phyloP scores from a whole-genome alignment of 2,888 invertebrate species.

The Spodoptera littoralis region DNA sequence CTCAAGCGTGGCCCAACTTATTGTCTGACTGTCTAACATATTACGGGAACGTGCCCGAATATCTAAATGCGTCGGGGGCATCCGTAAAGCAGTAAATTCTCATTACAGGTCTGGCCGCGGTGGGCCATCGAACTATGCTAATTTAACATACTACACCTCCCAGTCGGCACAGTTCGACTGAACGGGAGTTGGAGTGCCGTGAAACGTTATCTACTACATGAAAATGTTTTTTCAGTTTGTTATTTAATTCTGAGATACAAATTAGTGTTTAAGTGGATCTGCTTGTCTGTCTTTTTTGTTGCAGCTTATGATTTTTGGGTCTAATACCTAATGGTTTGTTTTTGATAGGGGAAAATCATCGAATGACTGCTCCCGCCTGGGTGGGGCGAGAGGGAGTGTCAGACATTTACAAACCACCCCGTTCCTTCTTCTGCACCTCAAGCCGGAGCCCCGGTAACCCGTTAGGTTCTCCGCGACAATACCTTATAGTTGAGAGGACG shows the following conservation, averaged over 20 bases:
- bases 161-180: constrained; percentile 35
- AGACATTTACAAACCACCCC: too few species aligned
- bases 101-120: constrained; percentile 69
- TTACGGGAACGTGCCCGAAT: constrained; percentile 60
- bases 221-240: constrained; percentile 20
- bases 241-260: not conserved
- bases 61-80: constrained; percentile 60
- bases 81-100: constrained; percentile 74
- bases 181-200: constrained; percentile 25
- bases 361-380: too few species aligned
- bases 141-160: constrained; percentile 74
- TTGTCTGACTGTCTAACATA: constrained; percentile 49
- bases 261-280: too few species aligned
- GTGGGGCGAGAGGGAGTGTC: too few species aligned
- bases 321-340: too few species aligned
- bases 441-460: too few species aligned
- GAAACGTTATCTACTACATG: constrained; percentile 13
- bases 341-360: too few species aligned
- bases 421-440: too few species aligned
- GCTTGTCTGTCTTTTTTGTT: too few species aligned
- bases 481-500: too few species aligned
- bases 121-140: constrained; percentile 78
- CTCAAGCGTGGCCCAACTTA: constrained; percentile 41
- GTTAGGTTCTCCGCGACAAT: too few species aligned
- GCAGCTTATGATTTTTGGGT: too few species aligned